Base-by-base conservation (phyloP, 2,888 invertebrate species). In the Chrysina gloriosa region DNA sequence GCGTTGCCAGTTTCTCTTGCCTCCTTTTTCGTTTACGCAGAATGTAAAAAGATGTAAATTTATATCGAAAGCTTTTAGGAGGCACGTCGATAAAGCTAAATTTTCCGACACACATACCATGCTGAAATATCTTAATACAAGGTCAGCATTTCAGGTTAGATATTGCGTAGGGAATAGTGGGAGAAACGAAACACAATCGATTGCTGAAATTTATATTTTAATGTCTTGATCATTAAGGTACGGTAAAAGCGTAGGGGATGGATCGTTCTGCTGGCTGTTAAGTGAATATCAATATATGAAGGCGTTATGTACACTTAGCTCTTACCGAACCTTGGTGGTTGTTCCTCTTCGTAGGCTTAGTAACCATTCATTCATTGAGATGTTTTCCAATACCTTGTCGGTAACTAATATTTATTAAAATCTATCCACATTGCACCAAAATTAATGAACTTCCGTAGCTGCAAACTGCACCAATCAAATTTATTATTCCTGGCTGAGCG, bases 41-140 rank as follows among this genome's bases (percentile, higher is more conserved):
- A 58, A 58, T 58, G 42, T 58, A 58, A 58, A 58, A 58, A 58
- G 58, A 58, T 58, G 58, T 58, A 58, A 58, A 58, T 58, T 58
- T 58, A 58, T 42, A 58, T 58, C 58, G 58, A 58, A 58, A 58
- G 58, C 58, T 58, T 58, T 58, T 58, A 58, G 42, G 39, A 27
- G 25, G 42, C 58, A 16, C 58, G 16, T 21, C 58, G 58, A 58
- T 58, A 58, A 58, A 58, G 42, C 42, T 42, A 58, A 58, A 58
- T 58, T 58, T 42, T 42, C 25, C 42, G 58, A 39, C 27, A 14
- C 42, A 27, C 58, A 25, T 11, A 25, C 34, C 42, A 58, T 42
- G 42, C 42, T 25, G 34, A 39, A 58, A 58, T 42, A 58, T 58
- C 27, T 25, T 27, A 19, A 58, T 58, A 42, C 27, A 14, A 58